These are phyloP conservation scores for Eubasilissa regina DNA, from an alignment of 1,140 invertebrate genomes.

Conservation along the genomic window DNA sequence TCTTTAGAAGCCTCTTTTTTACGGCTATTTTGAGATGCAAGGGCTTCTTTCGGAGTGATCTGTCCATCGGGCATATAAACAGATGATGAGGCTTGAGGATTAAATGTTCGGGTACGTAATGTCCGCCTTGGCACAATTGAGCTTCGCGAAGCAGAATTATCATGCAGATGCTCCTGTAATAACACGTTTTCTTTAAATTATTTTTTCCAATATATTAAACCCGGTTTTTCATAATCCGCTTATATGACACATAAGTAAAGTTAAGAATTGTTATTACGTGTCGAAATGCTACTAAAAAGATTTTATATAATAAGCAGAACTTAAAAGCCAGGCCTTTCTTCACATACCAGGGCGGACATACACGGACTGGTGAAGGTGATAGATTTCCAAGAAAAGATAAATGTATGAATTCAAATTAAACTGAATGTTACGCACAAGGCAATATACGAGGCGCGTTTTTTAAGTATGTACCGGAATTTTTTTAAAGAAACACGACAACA, in stretches of 20 bases:
- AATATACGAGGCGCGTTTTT: too few species aligned
- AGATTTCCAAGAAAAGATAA: too few species aligned
- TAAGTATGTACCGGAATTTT: too few species aligned
- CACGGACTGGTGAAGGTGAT: neutral
- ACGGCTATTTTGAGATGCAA: neutral
- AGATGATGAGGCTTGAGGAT: constrained; percentile 39
- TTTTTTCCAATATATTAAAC: constrained; percentile 1
- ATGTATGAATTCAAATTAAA: too few species aligned
- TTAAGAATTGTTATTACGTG: too few species aligned
- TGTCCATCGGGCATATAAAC: constrained; percentile 48
- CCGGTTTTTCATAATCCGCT: neutral
- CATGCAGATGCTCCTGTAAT: constrained; percentile 56
- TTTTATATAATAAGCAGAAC: too few species aligned
- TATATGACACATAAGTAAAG: too few species aligned
- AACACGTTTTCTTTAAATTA: constrained; percentile 5
- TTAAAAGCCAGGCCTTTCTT: neutral
- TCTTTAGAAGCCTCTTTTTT: constrained; percentile 23
- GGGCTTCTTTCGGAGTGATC: constrained; percentile 29
- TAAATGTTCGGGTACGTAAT: constrained; percentile 45
- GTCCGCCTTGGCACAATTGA: constrained; percentile 44
- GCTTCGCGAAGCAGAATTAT: constrained; percentile 46
- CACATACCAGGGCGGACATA: constrained; percentile 5
- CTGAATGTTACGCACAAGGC: too few species aligned
- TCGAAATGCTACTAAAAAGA: too few species aligned
- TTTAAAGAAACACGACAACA: too few species aligned